These are phyloP conservation scores for Cyrtorhinus lividipennis DNA, from an alignment of 1,140 invertebrate species.

Conservation along the genomic window DNA sequence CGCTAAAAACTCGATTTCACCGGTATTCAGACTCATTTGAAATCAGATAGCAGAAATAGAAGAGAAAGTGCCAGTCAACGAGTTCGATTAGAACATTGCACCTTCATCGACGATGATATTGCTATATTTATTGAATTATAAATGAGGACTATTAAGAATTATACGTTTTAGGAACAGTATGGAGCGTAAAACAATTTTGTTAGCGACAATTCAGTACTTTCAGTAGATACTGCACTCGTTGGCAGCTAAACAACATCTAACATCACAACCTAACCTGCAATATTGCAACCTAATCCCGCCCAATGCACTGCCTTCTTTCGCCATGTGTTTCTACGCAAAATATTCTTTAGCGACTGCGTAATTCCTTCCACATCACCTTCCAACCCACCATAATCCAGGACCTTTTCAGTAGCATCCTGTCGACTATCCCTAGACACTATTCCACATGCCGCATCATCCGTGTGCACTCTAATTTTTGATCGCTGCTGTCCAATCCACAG, in stretches of 20 bases:
- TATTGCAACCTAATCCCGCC: background rate
- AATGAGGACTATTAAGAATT: background rate
- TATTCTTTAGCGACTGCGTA: too few relatives aligned
- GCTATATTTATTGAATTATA: background rate
- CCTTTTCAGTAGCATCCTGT: background rate
- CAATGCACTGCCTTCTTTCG: background rate
- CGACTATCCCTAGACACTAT: background rate
- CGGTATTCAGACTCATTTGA: conserved; percentile 72
- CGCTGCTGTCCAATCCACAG: background rate
- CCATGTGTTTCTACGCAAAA: too few relatives aligned
- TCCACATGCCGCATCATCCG: background rate
- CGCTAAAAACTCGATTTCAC: conserved; percentile 84
- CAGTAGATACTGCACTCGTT: too few relatives aligned
- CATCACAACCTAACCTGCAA: too few relatives aligned
- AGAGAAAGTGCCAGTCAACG: background rate
- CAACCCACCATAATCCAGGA: background rate
- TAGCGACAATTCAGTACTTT: background rate
- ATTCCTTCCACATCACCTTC: background rate
- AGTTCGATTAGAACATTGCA: background rate
- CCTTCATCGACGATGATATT: background rate
- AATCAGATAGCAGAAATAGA: background rate
- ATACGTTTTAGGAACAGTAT: background rate
- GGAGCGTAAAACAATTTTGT: background rate
- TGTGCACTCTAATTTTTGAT: background rate
- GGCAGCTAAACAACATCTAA: too few relatives aligned